Percentiles rank a stretch among this genome's conserved stretches.
phyloP scores from a whole-genome alignment of 2,888 invertebrate genomes.

The Bimastos eiseni region DNA sequence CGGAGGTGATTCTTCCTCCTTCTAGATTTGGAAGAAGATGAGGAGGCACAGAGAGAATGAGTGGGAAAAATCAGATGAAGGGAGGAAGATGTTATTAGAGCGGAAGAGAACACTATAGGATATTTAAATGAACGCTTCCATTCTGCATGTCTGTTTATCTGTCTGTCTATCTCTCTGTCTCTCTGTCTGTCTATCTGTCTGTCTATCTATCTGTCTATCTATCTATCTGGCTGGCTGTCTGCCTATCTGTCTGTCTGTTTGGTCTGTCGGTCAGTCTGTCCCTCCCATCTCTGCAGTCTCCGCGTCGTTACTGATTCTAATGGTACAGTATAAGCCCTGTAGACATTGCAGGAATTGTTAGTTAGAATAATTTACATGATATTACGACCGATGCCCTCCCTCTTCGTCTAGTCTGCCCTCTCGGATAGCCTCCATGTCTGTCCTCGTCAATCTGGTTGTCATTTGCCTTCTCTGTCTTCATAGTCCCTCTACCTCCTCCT shows the following conservation, averaged over 20 bases:
- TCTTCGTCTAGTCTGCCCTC: background rate
- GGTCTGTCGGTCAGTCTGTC: background rate
- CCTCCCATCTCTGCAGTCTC: background rate
- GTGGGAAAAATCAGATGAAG: background rate
- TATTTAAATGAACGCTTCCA: too few relatives aligned
- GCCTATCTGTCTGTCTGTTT: background rate
- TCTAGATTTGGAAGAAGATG: background rate
- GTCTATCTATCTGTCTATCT: too few relatives aligned
- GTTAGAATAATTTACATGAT: background rate
- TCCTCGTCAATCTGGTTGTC: background rate
- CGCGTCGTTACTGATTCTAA: background rate
- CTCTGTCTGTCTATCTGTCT: too few relatives aligned
- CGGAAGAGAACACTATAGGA: background rate
- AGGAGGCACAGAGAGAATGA: background rate
- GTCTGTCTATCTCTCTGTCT: too few relatives aligned
- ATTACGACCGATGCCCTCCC: background rate
- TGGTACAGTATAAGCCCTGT: background rate
- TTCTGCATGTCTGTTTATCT: too few relatives aligned
- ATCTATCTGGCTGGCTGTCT: background rate
- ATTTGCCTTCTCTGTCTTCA: background rate
- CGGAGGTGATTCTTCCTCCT: too few relatives aligned
- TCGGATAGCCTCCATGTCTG: background rate
- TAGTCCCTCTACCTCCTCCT: background rate
- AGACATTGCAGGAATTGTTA: background rate
- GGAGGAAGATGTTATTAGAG: background rate